Conservation (phyloP, 1,140 invertebrate species). For the Dendroctonus ponderosae region DNA sequence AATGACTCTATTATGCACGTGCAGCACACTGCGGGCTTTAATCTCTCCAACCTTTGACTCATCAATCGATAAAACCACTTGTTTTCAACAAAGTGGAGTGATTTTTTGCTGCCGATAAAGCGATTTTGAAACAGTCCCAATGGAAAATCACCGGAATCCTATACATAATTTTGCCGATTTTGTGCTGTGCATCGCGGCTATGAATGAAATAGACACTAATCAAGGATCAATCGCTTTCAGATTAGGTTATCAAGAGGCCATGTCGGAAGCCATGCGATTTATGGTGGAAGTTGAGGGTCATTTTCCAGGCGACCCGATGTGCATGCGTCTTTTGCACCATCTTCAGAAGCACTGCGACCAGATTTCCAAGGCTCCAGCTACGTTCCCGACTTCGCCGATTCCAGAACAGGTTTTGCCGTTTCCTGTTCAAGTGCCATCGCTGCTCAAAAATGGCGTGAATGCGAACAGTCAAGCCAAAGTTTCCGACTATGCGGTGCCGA, state of each 20-base stretch:
- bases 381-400: conserved; percentile 7
- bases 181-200: no score
- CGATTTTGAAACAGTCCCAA: no score
- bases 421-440: conserved; percentile 7
- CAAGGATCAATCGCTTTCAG: conserved; percentile 29
- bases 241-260: conserved; percentile 80
- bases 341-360: conserved; percentile 81
- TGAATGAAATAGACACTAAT: no score
- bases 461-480: not conserved
- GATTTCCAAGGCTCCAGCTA: conserved; percentile 48
- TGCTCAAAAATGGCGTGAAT: conserved; percentile 1
- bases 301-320: conserved; percentile 75
- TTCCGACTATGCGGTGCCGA: conserved; percentile 31
- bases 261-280: conserved; percentile 85
- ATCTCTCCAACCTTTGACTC: no score
- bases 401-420: conserved; percentile 5
- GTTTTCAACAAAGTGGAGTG: no score
- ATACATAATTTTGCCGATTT: no score
- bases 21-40: no score
- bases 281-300: conserved; percentile 83
- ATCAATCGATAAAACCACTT: no score
- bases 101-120: no score
- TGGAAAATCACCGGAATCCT: no score
- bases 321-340: conserved; percentile 77
- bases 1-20: no score